These are phyloP conservation scores for Lumbricus terrestris DNA, from an alignment of 2,888 invertebrate genomes.

Conservation along the genomic window DNA sequence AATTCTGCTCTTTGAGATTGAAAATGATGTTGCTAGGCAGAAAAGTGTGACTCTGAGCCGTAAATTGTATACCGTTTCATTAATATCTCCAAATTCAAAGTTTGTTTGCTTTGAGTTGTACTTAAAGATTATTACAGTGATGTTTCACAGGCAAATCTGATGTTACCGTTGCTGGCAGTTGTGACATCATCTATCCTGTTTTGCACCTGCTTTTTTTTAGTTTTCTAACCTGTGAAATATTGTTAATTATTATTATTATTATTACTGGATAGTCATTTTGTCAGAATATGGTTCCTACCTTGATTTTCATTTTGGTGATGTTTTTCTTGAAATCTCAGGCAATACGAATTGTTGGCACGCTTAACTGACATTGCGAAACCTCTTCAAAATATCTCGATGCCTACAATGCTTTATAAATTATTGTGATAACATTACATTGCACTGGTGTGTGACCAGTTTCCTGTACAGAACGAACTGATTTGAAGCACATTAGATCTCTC, in stretches of 20 bases:
- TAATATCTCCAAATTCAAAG: neutral
- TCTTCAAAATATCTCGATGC: neutral
- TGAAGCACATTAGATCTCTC: neutral
- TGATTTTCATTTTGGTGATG: slow-evolving; percentile 3
- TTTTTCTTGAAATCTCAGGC: neutral
- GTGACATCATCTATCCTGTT: neutral
- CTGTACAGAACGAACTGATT: neutral
- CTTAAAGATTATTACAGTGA: neutral
- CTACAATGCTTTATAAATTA: neutral
- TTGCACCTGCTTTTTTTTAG: neutral
- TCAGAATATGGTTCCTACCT: neutral
- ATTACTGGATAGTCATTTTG: neutral
- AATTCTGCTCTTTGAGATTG: neutral
- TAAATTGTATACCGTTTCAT: neutral
- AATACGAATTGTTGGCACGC: neutral
- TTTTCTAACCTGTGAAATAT: neutral
- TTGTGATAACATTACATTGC: neutral
- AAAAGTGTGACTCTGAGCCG: neutral
- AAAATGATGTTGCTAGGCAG: neutral
- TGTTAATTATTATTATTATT: neutral
- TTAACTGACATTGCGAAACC: too few species aligned
- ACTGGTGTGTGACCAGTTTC: neutral
- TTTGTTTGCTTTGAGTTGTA: neutral
- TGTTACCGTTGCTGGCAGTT: neutral
- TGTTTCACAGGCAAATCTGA: neutral